Conservation (phyloP, 2,888 invertebrate genomes). For the Ernsta delagoae region DNA sequence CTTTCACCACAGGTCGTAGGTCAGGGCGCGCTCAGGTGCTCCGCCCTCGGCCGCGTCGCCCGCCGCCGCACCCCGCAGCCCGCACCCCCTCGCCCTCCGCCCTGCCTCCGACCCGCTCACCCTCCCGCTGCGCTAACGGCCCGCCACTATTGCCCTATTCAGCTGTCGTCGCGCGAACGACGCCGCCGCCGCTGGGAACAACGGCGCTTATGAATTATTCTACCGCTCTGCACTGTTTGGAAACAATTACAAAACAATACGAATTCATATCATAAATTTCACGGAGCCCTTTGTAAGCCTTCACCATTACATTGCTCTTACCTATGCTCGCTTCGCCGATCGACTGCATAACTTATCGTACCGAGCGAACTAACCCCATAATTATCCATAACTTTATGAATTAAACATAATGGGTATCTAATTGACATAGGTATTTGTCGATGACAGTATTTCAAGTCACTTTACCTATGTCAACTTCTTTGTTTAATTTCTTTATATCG, state of each 20-base stretch:
- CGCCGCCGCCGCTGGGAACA: constrained; percentile 72
- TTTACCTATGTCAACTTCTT: not conserved
- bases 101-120: constrained; percentile 45
- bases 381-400: constrained; percentile 34
- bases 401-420: constrained; percentile 34
- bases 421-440: constrained; percentile 21
- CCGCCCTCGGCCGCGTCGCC: constrained; percentile 67
- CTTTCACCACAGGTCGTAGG: too few relatives aligned
- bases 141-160: constrained; percentile 80
- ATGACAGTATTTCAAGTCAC: constrained; percentile 1
- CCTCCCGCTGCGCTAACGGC: constrained; percentile 60
- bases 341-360: constrained; percentile 41
- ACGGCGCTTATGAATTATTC: constrained; percentile 81
- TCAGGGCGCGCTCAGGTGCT: too few relatives aligned
- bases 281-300: constrained; percentile 70
- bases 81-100: constrained; percentile 51
- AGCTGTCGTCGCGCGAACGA: constrained; percentile 76
- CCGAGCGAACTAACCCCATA: constrained; percentile 27
- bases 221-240: constrained; percentile 68
- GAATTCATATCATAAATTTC: constrained; percentile 74
- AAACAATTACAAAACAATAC: constrained; percentile 82
- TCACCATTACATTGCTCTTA: constrained; percentile 49
- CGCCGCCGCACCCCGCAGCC: too few relatives aligned
- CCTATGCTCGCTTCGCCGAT: constrained; percentile 44
- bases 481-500: not conserved